These are phyloP conservation scores for Nylanderia fulva DNA, from an alignment of 1,140 invertebrate species.

Conservation along the genomic window DNA sequence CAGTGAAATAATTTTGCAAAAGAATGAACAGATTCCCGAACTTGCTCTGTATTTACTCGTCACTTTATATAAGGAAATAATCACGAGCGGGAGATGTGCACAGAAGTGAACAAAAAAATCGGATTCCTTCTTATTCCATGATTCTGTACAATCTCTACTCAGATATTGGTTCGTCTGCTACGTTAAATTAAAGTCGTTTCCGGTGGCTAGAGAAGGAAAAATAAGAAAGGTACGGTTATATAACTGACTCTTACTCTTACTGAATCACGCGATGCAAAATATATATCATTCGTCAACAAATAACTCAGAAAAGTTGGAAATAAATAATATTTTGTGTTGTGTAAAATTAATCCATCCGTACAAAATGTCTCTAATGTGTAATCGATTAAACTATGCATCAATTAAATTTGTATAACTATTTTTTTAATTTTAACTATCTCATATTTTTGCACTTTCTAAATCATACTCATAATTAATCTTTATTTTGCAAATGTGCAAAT, in stretches of 20 bases:
- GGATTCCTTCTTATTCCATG: constrained; percentile 45
- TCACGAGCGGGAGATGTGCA: neutral
- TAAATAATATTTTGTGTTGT: neutral
- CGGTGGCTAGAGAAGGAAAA: neutral
- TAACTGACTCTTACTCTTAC: neutral
- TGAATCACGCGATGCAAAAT: neutral
- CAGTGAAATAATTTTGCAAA: neutral
- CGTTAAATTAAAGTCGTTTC: constrained; percentile 24
- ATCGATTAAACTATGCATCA: neutral
- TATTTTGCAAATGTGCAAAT: neutral
- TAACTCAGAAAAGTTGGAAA: neutral
- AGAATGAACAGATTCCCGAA: neutral
- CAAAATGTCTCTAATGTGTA: neutral
- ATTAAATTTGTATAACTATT: neutral
- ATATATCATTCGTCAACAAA: neutral
- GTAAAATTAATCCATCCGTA: neutral
- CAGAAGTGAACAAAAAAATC: constrained; percentile 41
- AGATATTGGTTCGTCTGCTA: constrained; percentile 47
- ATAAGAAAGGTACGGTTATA: neutral
- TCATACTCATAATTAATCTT: neutral
- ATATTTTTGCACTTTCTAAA: neutral
- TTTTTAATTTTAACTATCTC: neutral
- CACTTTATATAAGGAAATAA: constrained; percentile 11
- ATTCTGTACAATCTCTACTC: constrained; percentile 56
- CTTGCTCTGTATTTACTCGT: constrained; percentile 22